These are phyloP conservation scores for Lampris incognitus DNA, from an alignment of 2,113 vertebrate genomes.

Conservation along the genomic window DNA sequence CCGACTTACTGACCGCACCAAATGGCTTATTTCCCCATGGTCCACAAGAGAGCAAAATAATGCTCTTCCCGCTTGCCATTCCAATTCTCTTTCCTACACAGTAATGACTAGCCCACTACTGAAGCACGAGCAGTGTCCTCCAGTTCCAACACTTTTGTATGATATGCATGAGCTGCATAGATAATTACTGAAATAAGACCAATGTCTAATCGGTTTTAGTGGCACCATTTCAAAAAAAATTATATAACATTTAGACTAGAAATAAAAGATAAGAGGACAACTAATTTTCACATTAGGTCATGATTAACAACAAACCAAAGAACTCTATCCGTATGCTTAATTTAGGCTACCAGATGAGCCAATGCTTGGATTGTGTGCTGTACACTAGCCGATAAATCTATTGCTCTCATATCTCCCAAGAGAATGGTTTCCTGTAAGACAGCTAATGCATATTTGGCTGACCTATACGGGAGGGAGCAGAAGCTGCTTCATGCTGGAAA, in stretches of 20 bases:
- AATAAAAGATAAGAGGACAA: no score
- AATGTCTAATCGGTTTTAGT: neutral
- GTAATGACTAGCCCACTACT: slow-evolving; percentile 35
- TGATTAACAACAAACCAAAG: neutral
- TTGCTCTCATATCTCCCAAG: slow-evolving; percentile 41
- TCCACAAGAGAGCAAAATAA: slow-evolving; percentile 41
- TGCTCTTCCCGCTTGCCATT: slow-evolving; percentile 46
- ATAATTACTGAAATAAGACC: neutral
- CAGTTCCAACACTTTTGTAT: neutral
- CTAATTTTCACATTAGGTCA: no score
- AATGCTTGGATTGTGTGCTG: slow-evolving; percentile 22
- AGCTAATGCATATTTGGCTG: slow-evolving; percentile 67
- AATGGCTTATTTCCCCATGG: slow-evolving; percentile 64
- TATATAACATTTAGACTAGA: no score
- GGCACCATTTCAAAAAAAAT: neutral
- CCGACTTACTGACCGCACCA: slow-evolving; percentile 64
- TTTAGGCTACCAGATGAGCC: slow-evolving; percentile 36
- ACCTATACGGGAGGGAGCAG: slow-evolving; percentile 29
- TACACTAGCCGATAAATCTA: slow-evolving; percentile 20
- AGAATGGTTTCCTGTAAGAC: slow-evolving; percentile 69
- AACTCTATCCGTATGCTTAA: slow-evolving; percentile 11
- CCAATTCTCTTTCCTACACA: slow-evolving; percentile 44
- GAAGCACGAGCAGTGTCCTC: slow-evolving; percentile 22
- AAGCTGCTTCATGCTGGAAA: slow-evolving; percentile 44
- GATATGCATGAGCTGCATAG: slow-evolving; percentile 10